Evolutionary conservation across 2,888 invertebrate species (phyloP).

Genomic region (Saturnia pavonia): DNA sequence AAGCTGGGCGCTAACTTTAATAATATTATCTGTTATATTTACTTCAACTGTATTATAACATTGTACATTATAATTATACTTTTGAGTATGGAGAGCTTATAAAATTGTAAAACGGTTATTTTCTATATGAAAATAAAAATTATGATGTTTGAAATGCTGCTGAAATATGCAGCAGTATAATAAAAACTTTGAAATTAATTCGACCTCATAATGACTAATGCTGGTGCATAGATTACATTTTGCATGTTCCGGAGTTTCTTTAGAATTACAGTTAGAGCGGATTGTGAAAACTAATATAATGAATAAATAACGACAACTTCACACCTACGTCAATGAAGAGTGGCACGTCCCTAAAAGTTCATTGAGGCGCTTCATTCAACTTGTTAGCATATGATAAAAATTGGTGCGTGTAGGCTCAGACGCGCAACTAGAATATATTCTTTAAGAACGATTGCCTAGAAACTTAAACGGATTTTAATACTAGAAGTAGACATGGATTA

Average conservation of each 20-base stretch:
- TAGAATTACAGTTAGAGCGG: conserved; percentile 7
- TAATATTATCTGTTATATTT: too few relatives aligned
- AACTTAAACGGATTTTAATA: too few relatives aligned
- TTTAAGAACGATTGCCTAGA: too few relatives aligned
- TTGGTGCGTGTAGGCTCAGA: background rate
- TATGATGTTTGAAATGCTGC: background rate
- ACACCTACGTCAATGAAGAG: conserved; percentile 1
- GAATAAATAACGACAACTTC: conserved; percentile 9
- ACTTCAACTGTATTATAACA: too few relatives aligned
- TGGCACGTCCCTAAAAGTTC: background rate
- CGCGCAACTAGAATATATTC: too few relatives aligned
- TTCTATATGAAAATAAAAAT: background rate
- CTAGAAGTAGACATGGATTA: too few relatives aligned
- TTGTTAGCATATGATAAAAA: background rate
- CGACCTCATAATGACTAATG: conserved; percentile 11
- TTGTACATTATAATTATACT: background rate
- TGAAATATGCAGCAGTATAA: background rate
- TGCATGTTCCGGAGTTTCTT: conserved; percentile 7
- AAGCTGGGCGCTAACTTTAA: too few relatives aligned
- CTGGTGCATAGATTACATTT: background rate
- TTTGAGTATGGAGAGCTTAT: background rate
- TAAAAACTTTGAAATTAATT: background rate
- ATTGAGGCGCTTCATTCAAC: background rate
- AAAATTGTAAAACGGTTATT: background rate
- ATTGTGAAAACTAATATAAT: background rate